A percentile compares a stretch with the other conserved stretches of the same genome.
Conservation (phyloP, 2,888 invertebrate species). For the Callinectes sapidus region DNA sequence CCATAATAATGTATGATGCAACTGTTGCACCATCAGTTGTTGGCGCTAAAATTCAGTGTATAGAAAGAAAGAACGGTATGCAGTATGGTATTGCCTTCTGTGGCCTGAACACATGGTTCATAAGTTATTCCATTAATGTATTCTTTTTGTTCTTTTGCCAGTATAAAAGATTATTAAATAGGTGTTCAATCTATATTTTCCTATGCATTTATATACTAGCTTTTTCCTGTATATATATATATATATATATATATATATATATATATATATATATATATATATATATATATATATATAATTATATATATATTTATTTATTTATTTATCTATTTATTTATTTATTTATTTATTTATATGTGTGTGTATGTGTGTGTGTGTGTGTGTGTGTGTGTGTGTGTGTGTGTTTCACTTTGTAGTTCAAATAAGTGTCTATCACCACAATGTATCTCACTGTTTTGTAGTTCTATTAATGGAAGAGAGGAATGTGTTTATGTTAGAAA, state of each 20-base stretch:
- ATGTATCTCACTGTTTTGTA: too few species aligned
- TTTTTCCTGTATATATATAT: neutral
- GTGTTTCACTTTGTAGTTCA: too few species aligned
- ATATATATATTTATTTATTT: constrained; percentile 33
- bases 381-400: too few species aligned
- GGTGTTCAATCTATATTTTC: constrained; percentile 3
- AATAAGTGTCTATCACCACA: too few species aligned
- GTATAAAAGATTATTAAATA: constrained; percentile 5
- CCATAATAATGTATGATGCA: neutral
- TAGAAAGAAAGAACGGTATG: neutral
- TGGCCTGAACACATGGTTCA: neutral
- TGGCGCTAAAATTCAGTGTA: neutral
- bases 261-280: constrained; percentile 51
- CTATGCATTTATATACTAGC: neutral
- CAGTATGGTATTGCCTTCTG: neutral
- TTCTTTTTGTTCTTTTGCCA: neutral
- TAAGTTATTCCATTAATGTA: neutral
- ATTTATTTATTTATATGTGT: neutral
- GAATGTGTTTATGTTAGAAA: too few species aligned
- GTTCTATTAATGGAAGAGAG: too few species aligned
- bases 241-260: constrained; percentile 50
- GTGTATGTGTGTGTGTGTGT: too few species aligned
- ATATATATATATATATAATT: constrained; percentile 46
- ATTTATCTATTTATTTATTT: neutral
- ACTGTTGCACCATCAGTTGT: neutral